Conservation (phyloP, 2,888 invertebrate genomes). For the Drosophila putrida region DNA sequence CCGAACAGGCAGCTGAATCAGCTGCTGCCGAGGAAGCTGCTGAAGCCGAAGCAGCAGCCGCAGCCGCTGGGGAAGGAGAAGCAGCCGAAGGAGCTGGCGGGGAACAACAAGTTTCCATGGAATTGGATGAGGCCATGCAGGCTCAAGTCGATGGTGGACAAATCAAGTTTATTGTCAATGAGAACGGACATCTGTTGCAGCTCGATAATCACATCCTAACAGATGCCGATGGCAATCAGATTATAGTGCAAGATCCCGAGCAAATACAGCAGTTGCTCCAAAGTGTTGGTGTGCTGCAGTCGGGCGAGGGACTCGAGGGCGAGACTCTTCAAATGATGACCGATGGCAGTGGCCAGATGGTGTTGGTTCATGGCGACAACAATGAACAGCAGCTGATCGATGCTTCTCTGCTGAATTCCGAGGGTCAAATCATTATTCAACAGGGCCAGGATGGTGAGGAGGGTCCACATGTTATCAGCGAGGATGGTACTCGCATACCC, state of each 20-base stretch:
- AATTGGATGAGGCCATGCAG: constrained; percentile 85
- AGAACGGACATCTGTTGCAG: constrained; percentile 85
- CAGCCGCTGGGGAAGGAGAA: constrained; percentile 51
- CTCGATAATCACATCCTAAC: constrained; percentile 85
- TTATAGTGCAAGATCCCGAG: constrained; percentile 85
- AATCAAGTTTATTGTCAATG: constrained; percentile 85
- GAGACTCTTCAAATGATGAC: constrained; percentile 86
- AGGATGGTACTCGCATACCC: constrained; percentile 85
- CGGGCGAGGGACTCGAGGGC: constrained; percentile 85
- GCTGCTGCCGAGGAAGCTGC: constrained; percentile 60
- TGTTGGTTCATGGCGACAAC: constrained; percentile 85
- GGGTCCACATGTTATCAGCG: constrained; percentile 85
- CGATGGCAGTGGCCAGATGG: constrained; percentile 85
- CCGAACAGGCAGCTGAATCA: constrained; percentile 56
- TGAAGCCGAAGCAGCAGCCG: constrained; percentile 59
- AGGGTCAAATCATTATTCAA: constrained; percentile 85
- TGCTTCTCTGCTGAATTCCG: constrained; percentile 85
- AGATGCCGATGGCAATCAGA: constrained; percentile 86
- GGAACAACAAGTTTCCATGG: constrained; percentile 85
- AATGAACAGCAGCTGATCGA: constrained; percentile 85
- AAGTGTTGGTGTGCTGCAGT: constrained; percentile 85
- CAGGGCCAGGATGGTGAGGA: constrained; percentile 85
- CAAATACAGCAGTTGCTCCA: constrained; percentile 85
- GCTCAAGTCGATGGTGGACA: constrained; percentile 85
- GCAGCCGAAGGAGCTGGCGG: constrained; percentile 57